Conservation (phyloP, 2,797 vertebrate species). For the Amniataba percoides region DNA sequence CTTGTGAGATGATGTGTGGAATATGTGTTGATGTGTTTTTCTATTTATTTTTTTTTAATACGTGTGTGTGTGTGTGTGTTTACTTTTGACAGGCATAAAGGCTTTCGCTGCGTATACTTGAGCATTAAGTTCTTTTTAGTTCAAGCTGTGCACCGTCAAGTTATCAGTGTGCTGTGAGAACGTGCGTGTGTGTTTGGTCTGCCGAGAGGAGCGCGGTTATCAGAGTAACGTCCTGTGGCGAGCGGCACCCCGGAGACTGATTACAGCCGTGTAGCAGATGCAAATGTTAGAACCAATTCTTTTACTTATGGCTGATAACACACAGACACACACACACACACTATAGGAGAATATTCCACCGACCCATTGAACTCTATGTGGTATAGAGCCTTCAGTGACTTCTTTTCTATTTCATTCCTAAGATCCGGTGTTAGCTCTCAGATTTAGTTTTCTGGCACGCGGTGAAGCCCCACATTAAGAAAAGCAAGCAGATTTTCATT, state of each 20-base stretch:
- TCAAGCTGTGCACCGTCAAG: background rate
- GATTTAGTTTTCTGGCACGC: background rate
- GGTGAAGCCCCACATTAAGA: slow-evolving; percentile 10
- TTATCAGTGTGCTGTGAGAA: background rate
- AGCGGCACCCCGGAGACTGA: slow-evolving; percentile 22
- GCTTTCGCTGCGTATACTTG: background rate
- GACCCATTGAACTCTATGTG: slow-evolving; percentile 1
- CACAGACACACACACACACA: too few species aligned
- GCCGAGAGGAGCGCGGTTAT: slow-evolving; percentile 26
- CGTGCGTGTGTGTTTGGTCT: slow-evolving; percentile 10
- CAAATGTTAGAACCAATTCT: slow-evolving; percentile 28
- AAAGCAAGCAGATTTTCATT: slow-evolving; percentile 30
- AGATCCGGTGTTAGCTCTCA: background rate
- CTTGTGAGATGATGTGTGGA: background rate
- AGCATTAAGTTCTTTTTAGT: background rate
- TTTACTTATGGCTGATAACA: slow-evolving; percentile 27
- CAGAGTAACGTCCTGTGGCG: slow-evolving; percentile 19
- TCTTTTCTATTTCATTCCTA: background rate
- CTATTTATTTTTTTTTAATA: too few species aligned
- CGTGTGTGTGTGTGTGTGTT: background rate
- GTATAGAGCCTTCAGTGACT: background rate
- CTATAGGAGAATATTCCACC: background rate
- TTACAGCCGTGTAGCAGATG: slow-evolving; percentile 36
- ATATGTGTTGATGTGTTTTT: background rate
- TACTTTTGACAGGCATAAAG: too few species aligned